Evolutionary conservation across 1,140 invertebrate species (phyloP).

Genomic region (Pseudomyrmex sp.): DNA sequence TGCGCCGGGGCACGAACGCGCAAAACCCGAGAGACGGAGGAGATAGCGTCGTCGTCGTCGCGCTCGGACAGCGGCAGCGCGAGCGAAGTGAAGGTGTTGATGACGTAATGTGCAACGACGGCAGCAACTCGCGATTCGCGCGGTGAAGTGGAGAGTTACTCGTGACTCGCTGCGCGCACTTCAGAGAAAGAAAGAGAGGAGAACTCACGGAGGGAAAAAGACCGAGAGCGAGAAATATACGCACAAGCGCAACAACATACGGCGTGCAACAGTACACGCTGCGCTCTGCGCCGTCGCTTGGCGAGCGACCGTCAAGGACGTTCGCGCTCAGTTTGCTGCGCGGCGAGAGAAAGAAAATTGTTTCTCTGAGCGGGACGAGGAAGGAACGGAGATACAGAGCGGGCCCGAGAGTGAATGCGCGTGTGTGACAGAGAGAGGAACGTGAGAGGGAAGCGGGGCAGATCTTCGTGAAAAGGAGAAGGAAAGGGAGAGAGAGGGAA

Average conservation of each 20-base stretch:
- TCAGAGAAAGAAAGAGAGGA: not conserved
- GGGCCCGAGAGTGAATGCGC: not conserved
- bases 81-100: slow-evolving; percentile 72
- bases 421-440: not conserved
- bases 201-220: not conserved
- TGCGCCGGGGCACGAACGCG: not conserved
- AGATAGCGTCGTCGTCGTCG: slow-evolving; percentile 56
- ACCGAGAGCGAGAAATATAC: not conserved
- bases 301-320: slow-evolving; percentile 73
- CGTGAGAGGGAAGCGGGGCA: not conserved
- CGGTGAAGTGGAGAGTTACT: slow-evolving; percentile 63
- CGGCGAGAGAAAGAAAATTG: slow-evolving; percentile 26
- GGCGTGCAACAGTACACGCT: slow-evolving; percentile 51
- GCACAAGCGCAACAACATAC: slow-evolving; percentile 65
- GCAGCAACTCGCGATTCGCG: slow-evolving; percentile 53
- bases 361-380: not conserved
- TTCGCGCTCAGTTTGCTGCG: slow-evolving; percentile 54
- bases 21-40: slow-evolving; percentile 20
- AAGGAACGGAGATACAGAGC: not conserved
- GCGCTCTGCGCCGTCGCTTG: slow-evolving; percentile 58
- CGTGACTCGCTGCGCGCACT: slow-evolving; percentile 54
- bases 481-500: not conserved
- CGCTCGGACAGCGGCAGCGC: slow-evolving; percentile 51
- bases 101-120: slow-evolving; percentile 66
- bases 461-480: slow-evolving; percentile 27